These are phyloP conservation scores for Oscheius sp. DNA, from an alignment of 2,888 invertebrate species.

Conservation along the genomic window DNA sequence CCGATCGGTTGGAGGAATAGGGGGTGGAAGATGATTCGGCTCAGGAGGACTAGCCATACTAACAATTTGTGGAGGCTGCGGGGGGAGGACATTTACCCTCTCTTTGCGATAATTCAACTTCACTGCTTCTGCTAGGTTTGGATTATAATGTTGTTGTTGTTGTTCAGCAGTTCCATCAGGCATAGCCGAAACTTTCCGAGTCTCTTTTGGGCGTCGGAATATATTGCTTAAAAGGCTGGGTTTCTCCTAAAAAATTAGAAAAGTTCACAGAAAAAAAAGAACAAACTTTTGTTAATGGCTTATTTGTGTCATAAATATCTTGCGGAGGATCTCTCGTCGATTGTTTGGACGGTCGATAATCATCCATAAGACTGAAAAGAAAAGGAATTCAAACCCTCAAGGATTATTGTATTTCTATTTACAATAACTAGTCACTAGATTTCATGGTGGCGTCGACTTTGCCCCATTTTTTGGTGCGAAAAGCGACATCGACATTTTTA, in stretches of 20 bases:
- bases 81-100: not conserved
- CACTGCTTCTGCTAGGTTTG: conserved; percentile 13
- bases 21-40: not conserved
- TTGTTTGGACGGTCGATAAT: conserved; percentile 19
- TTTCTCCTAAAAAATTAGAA: conserved; percentile 5
- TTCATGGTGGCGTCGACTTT: not conserved
- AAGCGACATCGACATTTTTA: not conserved
- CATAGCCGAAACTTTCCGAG: not conserved
- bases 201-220: conserved; percentile 21
- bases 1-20: not conserved
- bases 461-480: not conserved
- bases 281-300: conserved; percentile 3
- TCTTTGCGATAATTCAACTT: conserved; percentile 22
- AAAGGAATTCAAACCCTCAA: not conserved
- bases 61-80: not conserved
- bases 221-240: conserved; percentile 3
- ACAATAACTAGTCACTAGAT: not conserved
- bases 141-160: not conserved
- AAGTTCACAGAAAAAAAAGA: not conserved
- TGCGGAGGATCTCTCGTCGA: not conserved
- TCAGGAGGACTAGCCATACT: not conserved
- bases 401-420: not conserved
- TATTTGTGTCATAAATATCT: conserved; percentile 16
- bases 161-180: no score
- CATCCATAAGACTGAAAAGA: conserved; percentile 14